Conservation (phyloP, 2,113 vertebrate species). For the Corythaixoides concolor region DNA sequence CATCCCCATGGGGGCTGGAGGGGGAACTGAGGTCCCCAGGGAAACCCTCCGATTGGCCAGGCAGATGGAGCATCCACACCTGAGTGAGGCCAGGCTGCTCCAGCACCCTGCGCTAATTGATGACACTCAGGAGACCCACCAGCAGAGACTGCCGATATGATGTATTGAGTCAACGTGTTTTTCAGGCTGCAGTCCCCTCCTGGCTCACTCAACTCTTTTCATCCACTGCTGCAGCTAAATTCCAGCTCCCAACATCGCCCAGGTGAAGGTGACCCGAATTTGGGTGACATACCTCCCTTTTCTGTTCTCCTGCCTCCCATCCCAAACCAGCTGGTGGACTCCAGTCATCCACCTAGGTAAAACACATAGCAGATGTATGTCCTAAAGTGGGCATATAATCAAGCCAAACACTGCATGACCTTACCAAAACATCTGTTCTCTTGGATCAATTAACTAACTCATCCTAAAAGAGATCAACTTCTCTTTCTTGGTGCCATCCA, state of each 20-base stretch:
- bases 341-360: background rate
- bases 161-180: background rate
- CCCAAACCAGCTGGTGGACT: background rate
- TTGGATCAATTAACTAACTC: slow-evolving; percentile 6
- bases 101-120: background rate
- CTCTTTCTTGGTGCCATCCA: background rate
- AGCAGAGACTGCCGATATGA: background rate
- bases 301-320: background rate
- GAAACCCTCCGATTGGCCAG: background rate
- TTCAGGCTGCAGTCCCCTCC: background rate
- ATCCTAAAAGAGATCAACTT: slow-evolving; percentile 27
- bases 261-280: background rate
- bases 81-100: background rate
- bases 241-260: background rate
- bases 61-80: background rate
- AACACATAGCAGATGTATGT: background rate
- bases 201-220: background rate
- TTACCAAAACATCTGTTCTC: slow-evolving; percentile 46
- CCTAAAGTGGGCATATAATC: background rate
- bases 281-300: rapidly evolving
- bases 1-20: background rate
- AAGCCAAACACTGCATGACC: background rate
- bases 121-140: background rate
- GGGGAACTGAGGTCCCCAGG: background rate
- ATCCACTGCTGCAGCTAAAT: background rate